Evolutionary conservation across 2,797 vertebrate genomes (phyloP).

Genomic region (Microctenopoma lineatum): DNA sequence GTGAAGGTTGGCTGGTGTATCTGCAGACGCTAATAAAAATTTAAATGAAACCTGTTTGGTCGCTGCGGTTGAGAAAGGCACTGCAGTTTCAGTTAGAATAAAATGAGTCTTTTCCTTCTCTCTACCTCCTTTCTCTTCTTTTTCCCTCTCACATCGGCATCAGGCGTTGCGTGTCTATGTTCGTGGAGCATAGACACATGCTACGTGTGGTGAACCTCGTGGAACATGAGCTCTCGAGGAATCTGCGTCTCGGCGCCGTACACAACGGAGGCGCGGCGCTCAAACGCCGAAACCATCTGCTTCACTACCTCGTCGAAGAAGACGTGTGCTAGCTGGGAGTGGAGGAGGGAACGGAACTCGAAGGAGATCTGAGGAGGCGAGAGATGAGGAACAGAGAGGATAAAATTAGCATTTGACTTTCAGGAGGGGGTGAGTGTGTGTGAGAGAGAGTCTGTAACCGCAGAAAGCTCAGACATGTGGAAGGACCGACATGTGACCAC

Average conservation of each 20-base stretch:
- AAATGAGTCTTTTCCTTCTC: conserved; percentile 27
- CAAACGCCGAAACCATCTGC: conserved; percentile 95
- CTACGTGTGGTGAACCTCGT: conserved; percentile 94
- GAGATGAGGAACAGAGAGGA: background rate
- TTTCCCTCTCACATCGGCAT: conserved; percentile 30
- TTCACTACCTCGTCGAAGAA: conserved; percentile 98
- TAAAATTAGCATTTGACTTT: conserved; percentile 4
- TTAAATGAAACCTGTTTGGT: conserved; percentile 43
- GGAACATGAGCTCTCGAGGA: conserved; percentile 94
- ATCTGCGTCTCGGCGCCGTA: conserved; percentile 92
- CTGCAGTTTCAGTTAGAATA: conserved; percentile 53
- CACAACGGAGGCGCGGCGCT: conserved; percentile 87
- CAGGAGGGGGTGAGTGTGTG: background rate
- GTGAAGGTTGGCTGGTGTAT: conserved; percentile 21
- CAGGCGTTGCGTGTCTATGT: conserved; percentile 4
- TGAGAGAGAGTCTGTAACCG: conserved; percentile 2
- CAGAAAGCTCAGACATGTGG: conserved; percentile 1
- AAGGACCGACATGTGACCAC: background rate
- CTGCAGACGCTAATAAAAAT: conserved; percentile 7
- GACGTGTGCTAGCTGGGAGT: conserved; percentile 91
- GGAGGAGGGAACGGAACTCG: conserved; percentile 94
- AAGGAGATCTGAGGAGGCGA: conserved; percentile 89
- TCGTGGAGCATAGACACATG: conserved; percentile 4
- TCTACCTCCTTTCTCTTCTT: conserved; percentile 2
- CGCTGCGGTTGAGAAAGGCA: conserved; percentile 71